Base-by-base conservation (phyloP, 2,113 vertebrate species). In the Pavo muticus region DNA sequence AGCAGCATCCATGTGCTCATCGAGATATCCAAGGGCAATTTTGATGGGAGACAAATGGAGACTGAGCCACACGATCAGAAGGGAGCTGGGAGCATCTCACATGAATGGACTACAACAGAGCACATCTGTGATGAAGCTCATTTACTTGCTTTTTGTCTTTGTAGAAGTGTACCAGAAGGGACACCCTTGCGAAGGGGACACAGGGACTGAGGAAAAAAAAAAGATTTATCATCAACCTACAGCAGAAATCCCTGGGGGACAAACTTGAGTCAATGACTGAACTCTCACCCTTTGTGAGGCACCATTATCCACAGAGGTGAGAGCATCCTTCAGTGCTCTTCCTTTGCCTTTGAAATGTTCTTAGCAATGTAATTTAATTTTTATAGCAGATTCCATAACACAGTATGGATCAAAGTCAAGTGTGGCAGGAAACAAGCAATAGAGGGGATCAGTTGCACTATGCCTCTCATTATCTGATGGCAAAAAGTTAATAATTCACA, bases 401-500 rank as follows among this genome's bases (percentile, higher is more conserved):
- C 65, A 60, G 80, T 29, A 56, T 24, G 8, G 18, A 25, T 60
- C 14, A 24, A 90, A 94, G 19, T 82, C 39, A 57, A 72, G 57
- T 1, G 0, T 8, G n/a, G 37, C 19, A 74, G 56, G 35, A 39
- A 82, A 80, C 54, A 14, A 81, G 27, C 23, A 40, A 44, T 23
- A 11, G 45, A 77, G 47, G 85, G 32, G 32, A 59, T 76, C 57
- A 57, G 24, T 52, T 76, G 39, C 39, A 52, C 35, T 11, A 3
- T 39, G 15, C 39, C 65, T 79, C 40, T 77, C 65, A n/a, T 89
- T 81, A 73, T 80, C 72, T 82, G 76, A 54, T 30, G 47, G 72
- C 54, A 84, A 19, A 59, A 67, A 90, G 15, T 87, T 82, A 88
- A 74, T 89, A 82, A 93, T 90, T 96, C 71, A 85, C 73, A 78